phyloP scores from a whole-genome alignment of 2,888 invertebrate genomes.

The Coenonympha arcania region DNA sequence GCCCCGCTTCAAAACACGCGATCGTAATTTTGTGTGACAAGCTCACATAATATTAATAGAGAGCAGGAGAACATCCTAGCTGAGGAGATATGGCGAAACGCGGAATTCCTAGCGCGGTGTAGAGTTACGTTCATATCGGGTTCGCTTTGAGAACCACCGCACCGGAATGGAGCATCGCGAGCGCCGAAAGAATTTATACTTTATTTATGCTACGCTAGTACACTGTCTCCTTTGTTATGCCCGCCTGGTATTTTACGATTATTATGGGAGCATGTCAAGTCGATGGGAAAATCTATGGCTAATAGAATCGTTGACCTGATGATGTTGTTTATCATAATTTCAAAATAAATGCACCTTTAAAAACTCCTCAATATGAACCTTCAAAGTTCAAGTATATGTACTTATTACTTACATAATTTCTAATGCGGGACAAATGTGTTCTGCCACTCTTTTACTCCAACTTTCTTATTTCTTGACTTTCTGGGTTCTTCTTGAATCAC shows the following conservation, averaged over 20 bases:
- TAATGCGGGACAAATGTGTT: too few relatives aligned
- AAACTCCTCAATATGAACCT: too few relatives aligned
- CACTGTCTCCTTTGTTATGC: slow-evolving; percentile 39
- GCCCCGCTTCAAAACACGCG: slow-evolving; percentile 23
- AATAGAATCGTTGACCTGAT: slow-evolving; percentile 28
- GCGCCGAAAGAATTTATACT: slow-evolving; percentile 38
- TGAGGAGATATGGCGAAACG: slow-evolving; percentile 43
- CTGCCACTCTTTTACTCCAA: too few relatives aligned
- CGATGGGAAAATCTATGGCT: slow-evolving; percentile 27
- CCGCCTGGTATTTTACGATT: slow-evolving; percentile 43
- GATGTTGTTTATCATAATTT: slow-evolving; percentile 14
- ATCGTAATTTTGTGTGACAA: slow-evolving; percentile 36
- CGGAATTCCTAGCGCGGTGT: slow-evolving; percentile 54
- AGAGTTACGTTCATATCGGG: slow-evolving; percentile 51
- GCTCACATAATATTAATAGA: slow-evolving; percentile 37
- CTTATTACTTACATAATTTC: too few relatives aligned
- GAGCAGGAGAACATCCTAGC: slow-evolving; percentile 38
- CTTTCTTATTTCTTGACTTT: too few relatives aligned
- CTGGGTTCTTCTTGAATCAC: too few relatives aligned
- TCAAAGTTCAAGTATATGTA: too few relatives aligned
- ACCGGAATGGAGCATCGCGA: slow-evolving; percentile 43
- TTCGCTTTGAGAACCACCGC: slow-evolving; percentile 55
- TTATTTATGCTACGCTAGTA: slow-evolving; percentile 37
- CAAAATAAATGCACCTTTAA: slow-evolving; percentile 5
- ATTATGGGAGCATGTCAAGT: slow-evolving; percentile 34